Evolutionary conservation across 2,113 vertebrate species (phyloP).

Genomic region (Cavia porcellus): DNA sequence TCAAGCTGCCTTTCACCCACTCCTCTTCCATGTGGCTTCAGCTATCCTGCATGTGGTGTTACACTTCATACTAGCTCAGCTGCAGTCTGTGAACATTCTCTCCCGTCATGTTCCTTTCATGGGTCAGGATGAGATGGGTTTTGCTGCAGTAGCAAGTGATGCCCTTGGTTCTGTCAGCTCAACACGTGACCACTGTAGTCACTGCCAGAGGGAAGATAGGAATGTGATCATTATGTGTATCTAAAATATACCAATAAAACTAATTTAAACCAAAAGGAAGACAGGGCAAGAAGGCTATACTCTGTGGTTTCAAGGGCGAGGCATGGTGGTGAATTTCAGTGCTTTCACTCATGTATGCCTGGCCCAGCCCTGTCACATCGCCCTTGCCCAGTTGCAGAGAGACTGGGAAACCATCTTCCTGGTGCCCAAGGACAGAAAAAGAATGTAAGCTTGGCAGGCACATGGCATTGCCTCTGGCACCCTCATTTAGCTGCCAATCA

Average conservation of each 20-base stretch:
- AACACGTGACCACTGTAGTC: background rate
- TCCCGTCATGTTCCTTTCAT: background rate
- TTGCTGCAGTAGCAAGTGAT: slow-evolving; percentile 24
- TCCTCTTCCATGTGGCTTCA: background rate
- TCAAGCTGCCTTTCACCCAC: background rate
- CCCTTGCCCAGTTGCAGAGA: background rate
- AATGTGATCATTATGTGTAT: background rate
- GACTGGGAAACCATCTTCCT: background rate
- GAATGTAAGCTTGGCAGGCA: background rate
- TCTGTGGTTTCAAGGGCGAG: background rate
- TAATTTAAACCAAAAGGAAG: background rate
- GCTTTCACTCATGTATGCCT: background rate
- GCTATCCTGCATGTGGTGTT: background rate
- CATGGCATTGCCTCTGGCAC: background rate
- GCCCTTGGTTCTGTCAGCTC: background rate
- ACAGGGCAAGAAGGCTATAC: background rate
- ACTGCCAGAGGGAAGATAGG: background rate
- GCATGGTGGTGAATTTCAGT: background rate
- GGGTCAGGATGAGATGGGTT: background rate
- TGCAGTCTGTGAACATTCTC: slow-evolving; percentile 20
- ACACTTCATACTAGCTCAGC: background rate
- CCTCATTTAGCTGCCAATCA: background rate
- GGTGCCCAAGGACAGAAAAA: background rate
- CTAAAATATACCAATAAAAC: no score
- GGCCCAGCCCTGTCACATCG: background rate